phyloP scores from a whole-genome alignment of 1,140 invertebrate genomes.

The Drosophila mojavensis region DNA sequence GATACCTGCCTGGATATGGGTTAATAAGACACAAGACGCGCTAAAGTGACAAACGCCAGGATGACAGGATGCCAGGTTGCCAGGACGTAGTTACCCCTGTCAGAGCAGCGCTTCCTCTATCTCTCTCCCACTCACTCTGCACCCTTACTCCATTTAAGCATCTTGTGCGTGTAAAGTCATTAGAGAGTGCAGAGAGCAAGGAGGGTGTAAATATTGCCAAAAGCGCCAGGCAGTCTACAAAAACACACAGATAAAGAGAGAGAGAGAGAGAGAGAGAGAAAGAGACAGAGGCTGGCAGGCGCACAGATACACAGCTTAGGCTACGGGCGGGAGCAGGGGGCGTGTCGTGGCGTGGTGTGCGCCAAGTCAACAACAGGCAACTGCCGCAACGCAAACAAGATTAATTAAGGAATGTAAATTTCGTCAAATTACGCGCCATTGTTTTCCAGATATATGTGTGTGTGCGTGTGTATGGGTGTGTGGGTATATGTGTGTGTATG shows the following conservation, averaged over 20 bases:
- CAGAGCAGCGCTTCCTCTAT: too few species aligned
- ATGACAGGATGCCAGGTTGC: not conserved
- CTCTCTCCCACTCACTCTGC: not conserved
- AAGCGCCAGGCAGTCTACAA: constrained; percentile 27
- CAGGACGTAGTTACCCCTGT: not conserved
- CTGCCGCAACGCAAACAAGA: constrained; percentile 82
- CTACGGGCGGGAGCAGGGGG: constrained; percentile 8
- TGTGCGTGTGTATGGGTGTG: constrained; percentile 5
- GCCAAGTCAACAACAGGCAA: constrained; percentile 65
- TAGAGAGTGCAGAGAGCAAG: constrained; percentile 51
- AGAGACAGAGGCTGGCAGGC: not conserved
- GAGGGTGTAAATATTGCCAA: constrained; percentile 44
- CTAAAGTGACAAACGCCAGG: constrained; percentile 44
- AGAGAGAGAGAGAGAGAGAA: constrained; percentile 8
- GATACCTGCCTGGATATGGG: constrained; percentile 64
- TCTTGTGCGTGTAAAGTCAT: constrained; percentile 72
- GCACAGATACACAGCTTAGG: constrained; percentile 22
- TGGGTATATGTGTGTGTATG: constrained; percentile 24
- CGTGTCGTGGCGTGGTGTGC: constrained; percentile 2
- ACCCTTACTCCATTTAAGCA: constrained; percentile 34
- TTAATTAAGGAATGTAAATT: constrained; percentile 84
- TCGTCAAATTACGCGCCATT: constrained; percentile 81
- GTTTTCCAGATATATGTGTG: constrained; percentile 46
- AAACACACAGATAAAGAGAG: constrained; percentile 33
- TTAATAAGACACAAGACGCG: constrained; percentile 73